Percentiles rank a stretch among this genome's conserved stretches.
These are phyloP conservation scores for roundworm (Caenorhabditis elegans) DNA, from an alignment of 1,140 invertebrate genomes.

Conservation along the genomic window DNA sequence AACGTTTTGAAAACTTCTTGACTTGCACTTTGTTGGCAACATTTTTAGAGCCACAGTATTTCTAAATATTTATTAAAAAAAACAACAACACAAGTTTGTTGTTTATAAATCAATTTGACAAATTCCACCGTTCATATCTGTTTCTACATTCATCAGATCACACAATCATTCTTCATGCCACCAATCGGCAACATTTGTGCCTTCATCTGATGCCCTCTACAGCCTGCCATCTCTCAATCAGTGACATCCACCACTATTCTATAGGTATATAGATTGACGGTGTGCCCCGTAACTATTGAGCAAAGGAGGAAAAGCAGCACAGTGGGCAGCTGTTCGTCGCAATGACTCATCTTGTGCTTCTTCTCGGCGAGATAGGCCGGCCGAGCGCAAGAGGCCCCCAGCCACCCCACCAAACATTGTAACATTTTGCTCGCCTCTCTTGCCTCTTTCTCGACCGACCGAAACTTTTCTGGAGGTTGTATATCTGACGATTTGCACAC, in stretches of 20 bases:
- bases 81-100: too few relatives aligned
- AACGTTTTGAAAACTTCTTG: too few relatives aligned
- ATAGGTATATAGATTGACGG: conserved; percentile 19
- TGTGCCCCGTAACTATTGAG: conserved; percentile 19
- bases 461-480: conserved; percentile 29
- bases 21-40: too few relatives aligned
- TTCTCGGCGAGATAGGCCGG: background rate
- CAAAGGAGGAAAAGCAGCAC: background rate
- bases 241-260: background rate
- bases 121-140: background rate
- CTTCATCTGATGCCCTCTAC: background rate
- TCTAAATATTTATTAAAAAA: too few relatives aligned
- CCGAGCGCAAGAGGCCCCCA: background rate
- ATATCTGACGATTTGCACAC: conserved; percentile 23
- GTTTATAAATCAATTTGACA: background rate
- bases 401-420: conserved; percentile 25
- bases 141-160: background rate
- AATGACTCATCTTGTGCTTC: conserved; percentile 11
- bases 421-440: background rate
- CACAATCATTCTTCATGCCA: conserved; percentile 1
- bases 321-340: conserved; percentile 31
- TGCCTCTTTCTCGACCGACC: background rate
- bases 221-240: background rate
- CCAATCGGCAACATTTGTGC: background rate
- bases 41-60: too few relatives aligned